Evolutionary conservation across 35 echinoderm and acorn worm genomes (phyloP), one percentile per base, ranked within the genome.

Genomic region (Apostichopus japonicus): DNA sequence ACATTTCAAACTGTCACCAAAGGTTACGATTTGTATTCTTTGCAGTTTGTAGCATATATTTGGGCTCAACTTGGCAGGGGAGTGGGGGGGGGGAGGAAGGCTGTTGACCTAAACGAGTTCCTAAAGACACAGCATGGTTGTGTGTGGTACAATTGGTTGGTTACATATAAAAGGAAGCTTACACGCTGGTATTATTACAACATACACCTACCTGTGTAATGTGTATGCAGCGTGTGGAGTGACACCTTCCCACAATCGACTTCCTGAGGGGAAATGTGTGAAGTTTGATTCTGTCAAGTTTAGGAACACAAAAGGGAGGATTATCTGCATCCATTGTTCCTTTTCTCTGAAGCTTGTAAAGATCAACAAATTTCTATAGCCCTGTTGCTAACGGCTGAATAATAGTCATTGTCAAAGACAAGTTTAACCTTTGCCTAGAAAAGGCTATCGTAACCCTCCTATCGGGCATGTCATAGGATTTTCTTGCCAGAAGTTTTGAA

Each of bases 201-300:
- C 57, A 61, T 11, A 61, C 57, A 61, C 57, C 57, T 61, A 61
- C 2, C 33, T 44, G 33, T 44, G 33, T 44, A 44, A 44, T 44
- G 33, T 44, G 33, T 61, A 61, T 13, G 13, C 57, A 61, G 33
- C 57, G 13, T 61, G 13, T 10, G 13, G 8, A 61, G 57, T 13
- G 8, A 61, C 8, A 61, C 57, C 7, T 61, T 61, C 57, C 57
- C 57, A 73, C 14, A 75, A 19, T 19, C 71, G 22, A 75, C 21
- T 75, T 75, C 71, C 71, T 75, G 71, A 75, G 71, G 71, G 71
- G 71, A 75, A 75, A 75, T 75, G 71, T 75, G 17, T 75, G 71
- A 75, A 75, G 71, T 75, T 75, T 4, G 71, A 5, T 21, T 19
- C 71, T 21, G 71, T 75, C n/a, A 19, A 75, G 71, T 75, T 22